Evolutionary conservation across 1,140 invertebrate species (phyloP), one percentile per base, ranked within the genome.

Genomic region (Nilaparvata lugens): DNA sequence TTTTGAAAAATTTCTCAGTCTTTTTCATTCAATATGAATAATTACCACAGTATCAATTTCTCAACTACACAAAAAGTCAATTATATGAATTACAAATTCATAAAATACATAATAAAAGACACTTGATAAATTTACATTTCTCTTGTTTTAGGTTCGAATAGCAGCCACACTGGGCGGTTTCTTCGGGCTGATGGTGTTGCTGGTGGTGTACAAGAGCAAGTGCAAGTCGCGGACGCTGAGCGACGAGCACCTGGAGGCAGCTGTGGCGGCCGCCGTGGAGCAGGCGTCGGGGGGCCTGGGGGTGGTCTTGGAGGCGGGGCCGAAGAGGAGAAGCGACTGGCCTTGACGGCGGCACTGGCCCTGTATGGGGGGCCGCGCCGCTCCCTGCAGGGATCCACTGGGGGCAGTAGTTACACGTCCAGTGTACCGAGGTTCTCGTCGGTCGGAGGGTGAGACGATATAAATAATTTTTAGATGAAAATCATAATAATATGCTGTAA

Each of bases 131-230:
- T n/a, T n/a, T n/a, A n/a, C n/a, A n/a, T n/a, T n/a, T n/a, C 52
- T 52, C 13, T 19, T 6, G 6, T 6, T 60, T 40, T 58, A 70
- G 68, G 66, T 89, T 58, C 81, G 91, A 43, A 94, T 93, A 71
- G 91, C 91, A 52, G 88, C 88, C 62, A 92, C 91, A 4, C 78
- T 94, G 28, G 89, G 89, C 65, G 88, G 88, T 62, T 91, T 94
- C 72, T 94, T 93, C 75, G 83, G 86, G 35, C 75, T 93, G 63
- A 92, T 93, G 84, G 88, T 91, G 13, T 83, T 93, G 68, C 78
- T 91, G 62, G 85, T 94, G 58, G 80, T 93, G 42, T 93, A 91
- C 76, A 94, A 94, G 74, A 91, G 87, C 72, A 79, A 79, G 68
- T 80, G 79, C 67, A 81, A 80, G 70, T 73, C 75, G 58, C 74